Conservation (phyloP, 2,888 invertebrate species). For the Microctonus hyperodae region DNA sequence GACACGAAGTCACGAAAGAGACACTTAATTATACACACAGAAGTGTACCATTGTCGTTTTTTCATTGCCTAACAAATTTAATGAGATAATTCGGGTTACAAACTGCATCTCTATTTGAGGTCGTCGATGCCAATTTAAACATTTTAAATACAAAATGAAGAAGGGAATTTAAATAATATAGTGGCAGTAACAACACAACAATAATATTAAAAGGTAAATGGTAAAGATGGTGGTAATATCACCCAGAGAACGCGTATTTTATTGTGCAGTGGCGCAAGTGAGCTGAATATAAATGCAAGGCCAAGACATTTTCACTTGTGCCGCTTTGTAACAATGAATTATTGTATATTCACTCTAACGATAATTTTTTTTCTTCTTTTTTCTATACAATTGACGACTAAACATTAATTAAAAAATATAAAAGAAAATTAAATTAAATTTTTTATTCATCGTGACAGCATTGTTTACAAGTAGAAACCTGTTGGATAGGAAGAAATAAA, state of each 20-base stretch:
- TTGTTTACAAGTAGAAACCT: no score
- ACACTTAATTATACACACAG: constrained; percentile 4
- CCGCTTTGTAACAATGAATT: constrained; percentile 22
- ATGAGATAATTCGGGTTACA: constrained; percentile 48
- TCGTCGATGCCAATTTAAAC: constrained; percentile 24
- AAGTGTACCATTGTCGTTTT: constrained; percentile 2
- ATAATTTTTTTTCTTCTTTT: background rate
- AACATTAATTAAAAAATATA: constrained; percentile 14
- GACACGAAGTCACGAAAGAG: constrained; percentile 13
- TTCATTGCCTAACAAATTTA: constrained; percentile 43
- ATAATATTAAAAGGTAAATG: background rate
- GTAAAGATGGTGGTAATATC: no score
- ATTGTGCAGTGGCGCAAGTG: constrained; percentile 27
- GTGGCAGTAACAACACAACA: background rate
- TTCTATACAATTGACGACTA: constrained; percentile 2
- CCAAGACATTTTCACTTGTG: constrained; percentile 34
- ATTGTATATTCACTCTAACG: background rate
- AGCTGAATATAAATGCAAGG: constrained; percentile 39
- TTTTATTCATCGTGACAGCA: no score
- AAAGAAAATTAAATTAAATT: background rate
- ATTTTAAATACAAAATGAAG: background rate
- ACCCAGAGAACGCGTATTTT: background rate
- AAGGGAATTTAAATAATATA: background rate
- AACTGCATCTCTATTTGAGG: constrained; percentile 34
- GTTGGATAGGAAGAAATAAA: background rate